These are phyloP conservation scores for Leiothrix lutea DNA, from an alignment of 2,113 vertebrate genomes.

Conservation along the genomic window DNA sequence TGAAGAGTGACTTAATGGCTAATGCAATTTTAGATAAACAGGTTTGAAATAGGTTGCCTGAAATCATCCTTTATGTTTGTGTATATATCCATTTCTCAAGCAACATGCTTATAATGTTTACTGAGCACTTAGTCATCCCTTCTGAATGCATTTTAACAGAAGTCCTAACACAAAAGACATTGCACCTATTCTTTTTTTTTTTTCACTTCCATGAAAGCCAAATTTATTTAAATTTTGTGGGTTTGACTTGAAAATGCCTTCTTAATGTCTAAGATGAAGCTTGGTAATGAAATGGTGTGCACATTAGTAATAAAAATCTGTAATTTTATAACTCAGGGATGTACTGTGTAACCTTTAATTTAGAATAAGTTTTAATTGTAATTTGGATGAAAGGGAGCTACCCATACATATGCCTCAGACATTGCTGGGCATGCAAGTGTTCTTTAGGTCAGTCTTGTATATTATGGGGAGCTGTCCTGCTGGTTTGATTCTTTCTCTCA, in stretches of 20 bases:
- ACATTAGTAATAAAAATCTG: not conserved
- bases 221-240: not conserved
- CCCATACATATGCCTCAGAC: not conserved
- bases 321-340: not conserved
- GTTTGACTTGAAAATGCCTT: not conserved
- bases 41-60: not conserved
- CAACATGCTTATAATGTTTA: not conserved
- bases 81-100: not conserved
- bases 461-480: not conserved
- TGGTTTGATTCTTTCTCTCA: not conserved
- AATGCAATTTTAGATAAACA: not conserved
- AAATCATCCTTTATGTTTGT: not conserved
- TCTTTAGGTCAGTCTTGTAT: not conserved
- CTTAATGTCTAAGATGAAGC: not conserved
- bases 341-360: not conserved
- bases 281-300: not conserved
- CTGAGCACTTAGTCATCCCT: not conserved
- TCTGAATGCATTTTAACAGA: not conserved
- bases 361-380: not conserved
- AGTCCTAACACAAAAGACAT: not conserved
- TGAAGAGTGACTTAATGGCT: not conserved
- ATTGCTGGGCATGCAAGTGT: not conserved
- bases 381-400: not conserved
- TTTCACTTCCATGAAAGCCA: not conserved
- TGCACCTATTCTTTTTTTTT: not conserved